Conservation (phyloP, 2,113 vertebrate genomes). For the Saccopteryx bilineata region DNA sequence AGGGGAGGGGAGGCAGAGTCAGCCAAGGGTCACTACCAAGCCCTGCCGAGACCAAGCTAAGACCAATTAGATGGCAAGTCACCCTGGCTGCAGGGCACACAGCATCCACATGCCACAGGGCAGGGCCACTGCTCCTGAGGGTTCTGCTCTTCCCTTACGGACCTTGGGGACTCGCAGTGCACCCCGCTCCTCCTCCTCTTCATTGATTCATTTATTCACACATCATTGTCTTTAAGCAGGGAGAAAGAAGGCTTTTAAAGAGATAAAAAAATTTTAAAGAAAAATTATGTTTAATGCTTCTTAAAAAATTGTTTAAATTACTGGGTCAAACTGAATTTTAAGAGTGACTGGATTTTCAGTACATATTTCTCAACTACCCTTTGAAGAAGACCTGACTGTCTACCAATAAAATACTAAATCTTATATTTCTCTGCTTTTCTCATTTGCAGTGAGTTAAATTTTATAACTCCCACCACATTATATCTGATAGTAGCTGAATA, state of each 20-base stretch:
- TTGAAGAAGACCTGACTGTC: neutral
- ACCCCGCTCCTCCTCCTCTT: neutral
- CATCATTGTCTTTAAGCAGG: neutral
- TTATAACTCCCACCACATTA: neutral
- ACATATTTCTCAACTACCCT: neutral
- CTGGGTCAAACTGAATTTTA: slow-evolving; percentile 11
- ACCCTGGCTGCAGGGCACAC: neutral
- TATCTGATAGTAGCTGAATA: neutral
- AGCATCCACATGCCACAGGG: neutral
- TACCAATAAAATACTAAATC: neutral
- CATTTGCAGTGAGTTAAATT: neutral
- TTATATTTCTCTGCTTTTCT: neutral
- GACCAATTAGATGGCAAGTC: neutral
- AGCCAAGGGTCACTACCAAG: neutral
- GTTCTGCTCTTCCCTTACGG: neutral
- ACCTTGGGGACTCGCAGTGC: neutral
- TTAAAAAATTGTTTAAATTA: neutral
- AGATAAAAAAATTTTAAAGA: neutral
- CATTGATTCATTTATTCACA: neutral
- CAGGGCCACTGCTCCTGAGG: neutral
- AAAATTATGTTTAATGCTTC: neutral
- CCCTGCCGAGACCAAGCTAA: neutral
- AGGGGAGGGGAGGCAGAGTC: neutral
- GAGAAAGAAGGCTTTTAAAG: neutral
- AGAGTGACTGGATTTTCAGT: neutral